Evolutionary conservation across 1,140 invertebrate genomes (phyloP).

Genomic region (Schlechtendalia chinensis): DNA sequence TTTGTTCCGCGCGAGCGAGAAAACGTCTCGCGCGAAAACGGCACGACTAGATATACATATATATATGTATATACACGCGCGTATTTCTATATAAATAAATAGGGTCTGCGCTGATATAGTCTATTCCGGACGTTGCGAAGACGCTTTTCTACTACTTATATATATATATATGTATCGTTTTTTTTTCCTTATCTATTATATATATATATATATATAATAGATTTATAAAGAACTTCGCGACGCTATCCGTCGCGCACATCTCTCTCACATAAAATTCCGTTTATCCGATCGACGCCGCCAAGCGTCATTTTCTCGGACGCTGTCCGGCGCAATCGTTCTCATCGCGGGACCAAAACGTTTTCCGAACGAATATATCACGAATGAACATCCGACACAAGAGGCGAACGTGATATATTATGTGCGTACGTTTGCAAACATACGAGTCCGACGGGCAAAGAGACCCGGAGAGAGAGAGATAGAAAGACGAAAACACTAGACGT

Average conservation of each 20-base stretch:
- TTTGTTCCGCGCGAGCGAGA: slow-evolving; percentile 7
- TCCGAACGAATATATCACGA: too few relatives aligned
- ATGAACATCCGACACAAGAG: neutral
- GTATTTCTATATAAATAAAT: neutral
- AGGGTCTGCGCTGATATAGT: neutral
- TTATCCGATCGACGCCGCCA: slow-evolving; percentile 27
- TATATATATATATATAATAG: neutral
- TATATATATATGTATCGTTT: neutral
- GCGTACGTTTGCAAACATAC: too few relatives aligned
- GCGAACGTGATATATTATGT: too few relatives aligned
- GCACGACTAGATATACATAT: neutral
- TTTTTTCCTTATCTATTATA: slow-evolving; percentile 14
- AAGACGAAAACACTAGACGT: too few relatives aligned
- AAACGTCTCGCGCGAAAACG: neutral
- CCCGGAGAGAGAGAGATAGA: too few relatives aligned
- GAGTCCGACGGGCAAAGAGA: too few relatives aligned
- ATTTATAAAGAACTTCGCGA: neutral
- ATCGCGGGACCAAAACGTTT: too few relatives aligned
- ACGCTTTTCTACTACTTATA: neutral
- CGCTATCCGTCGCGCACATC: slow-evolving; percentile 6
- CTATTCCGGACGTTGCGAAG: neutral
- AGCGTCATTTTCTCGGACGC: slow-evolving; percentile 30
- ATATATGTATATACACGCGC: neutral
- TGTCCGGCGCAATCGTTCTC: too few relatives aligned
- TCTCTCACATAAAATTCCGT: slow-evolving; percentile 32